These are phyloP conservation scores for Sceloporus tristichus DNA, from an alignment of 2,113 vertebrate genomes.

Conservation along the genomic window DNA sequence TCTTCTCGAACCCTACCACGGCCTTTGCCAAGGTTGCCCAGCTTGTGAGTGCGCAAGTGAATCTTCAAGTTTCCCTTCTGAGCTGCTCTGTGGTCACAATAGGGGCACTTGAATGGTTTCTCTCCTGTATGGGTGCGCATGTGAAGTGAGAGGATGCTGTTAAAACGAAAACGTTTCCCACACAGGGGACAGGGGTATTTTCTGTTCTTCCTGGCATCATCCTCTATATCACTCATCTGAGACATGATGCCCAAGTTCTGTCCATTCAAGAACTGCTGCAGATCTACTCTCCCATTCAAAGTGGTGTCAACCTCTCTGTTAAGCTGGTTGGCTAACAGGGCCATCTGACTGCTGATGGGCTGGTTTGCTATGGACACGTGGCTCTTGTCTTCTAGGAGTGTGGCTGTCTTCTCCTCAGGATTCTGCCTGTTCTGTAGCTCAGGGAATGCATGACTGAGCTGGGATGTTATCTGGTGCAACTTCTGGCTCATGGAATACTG, in stretches of 20 bases:
- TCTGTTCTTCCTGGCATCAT: slow-evolving; percentile 95
- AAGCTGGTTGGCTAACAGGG: slow-evolving; percentile 93
- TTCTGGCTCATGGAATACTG: slow-evolving; percentile 99
- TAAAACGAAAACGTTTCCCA: slow-evolving; percentile 98
- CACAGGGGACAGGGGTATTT: slow-evolving; percentile 98
- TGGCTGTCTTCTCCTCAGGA: slow-evolving; percentile 89
- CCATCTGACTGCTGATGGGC: slow-evolving; percentile 97
- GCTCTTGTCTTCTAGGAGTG: slow-evolving; percentile 91
- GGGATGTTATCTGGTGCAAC: slow-evolving; percentile 95
- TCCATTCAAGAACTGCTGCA: slow-evolving; percentile 98
- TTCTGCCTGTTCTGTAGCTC: slow-evolving; percentile 93
- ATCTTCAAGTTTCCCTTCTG: slow-evolving; percentile 99
- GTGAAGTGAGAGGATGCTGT: slow-evolving; percentile 98
- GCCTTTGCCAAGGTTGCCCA: slow-evolving; percentile 97
- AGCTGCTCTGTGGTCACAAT: slow-evolving; percentile 97
- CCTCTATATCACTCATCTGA: slow-evolving; percentile 98
- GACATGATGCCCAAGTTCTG: slow-evolving; percentile 99
- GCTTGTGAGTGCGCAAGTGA: slow-evolving; percentile 96
- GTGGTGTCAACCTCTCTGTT: slow-evolving; percentile 93
- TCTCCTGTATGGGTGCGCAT: slow-evolving; percentile 99
- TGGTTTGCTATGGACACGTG: slow-evolving; percentile 91
- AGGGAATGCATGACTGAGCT: slow-evolving; percentile 96
- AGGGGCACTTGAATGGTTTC: slow-evolving; percentile 98
- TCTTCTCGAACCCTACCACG: slow-evolving; percentile 96
- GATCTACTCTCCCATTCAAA: slow-evolving; percentile 93